phyloP scores from a whole-genome alignment of 2,797 vertebrate genomes.

The Chloroceryle amazona region DNA sequence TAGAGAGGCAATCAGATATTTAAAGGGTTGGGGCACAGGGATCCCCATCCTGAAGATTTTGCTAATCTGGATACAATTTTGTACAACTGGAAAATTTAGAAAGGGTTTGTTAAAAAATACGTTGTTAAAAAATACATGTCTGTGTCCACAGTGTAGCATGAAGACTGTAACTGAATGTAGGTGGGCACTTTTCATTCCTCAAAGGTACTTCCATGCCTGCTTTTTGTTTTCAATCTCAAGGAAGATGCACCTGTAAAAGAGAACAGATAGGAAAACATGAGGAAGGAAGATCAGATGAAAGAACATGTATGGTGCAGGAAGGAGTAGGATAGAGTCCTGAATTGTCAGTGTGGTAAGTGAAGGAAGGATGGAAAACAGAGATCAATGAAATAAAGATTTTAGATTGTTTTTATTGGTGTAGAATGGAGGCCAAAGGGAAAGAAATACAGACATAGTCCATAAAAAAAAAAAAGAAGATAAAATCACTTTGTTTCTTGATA shows the following conservation, averaged over 20 bases:
- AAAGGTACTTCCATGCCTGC: not conserved
- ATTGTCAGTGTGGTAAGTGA: not conserved
- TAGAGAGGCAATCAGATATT: slow-evolving; percentile 52
- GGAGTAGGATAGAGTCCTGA: not conserved
- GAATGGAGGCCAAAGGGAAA: not conserved
- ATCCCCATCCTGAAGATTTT: slow-evolving; percentile 24
- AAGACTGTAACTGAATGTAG: not conserved
- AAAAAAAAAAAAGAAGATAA: not conserved
- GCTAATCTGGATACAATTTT: not conserved
- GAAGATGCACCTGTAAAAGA: not conserved
- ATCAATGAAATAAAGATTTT: not conserved
- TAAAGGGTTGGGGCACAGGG: slow-evolving; percentile 4
- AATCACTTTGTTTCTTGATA: not conserved
- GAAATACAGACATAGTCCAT: not conserved
- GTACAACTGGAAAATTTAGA: not conserved
- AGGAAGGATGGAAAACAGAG: not conserved
- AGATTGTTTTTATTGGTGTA: not conserved
- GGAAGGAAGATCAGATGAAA: not conserved
- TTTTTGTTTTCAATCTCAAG: not conserved
- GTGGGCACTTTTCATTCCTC: not conserved
- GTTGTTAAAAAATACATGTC: not conserved
- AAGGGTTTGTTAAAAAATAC: not conserved
- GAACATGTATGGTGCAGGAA: rapidly evolving
- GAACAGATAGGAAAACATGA: not conserved
- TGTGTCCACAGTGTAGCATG: not conserved